Conservation (phyloP, 1,140 invertebrate genomes). For the Tigriopus japonicus region DNA sequence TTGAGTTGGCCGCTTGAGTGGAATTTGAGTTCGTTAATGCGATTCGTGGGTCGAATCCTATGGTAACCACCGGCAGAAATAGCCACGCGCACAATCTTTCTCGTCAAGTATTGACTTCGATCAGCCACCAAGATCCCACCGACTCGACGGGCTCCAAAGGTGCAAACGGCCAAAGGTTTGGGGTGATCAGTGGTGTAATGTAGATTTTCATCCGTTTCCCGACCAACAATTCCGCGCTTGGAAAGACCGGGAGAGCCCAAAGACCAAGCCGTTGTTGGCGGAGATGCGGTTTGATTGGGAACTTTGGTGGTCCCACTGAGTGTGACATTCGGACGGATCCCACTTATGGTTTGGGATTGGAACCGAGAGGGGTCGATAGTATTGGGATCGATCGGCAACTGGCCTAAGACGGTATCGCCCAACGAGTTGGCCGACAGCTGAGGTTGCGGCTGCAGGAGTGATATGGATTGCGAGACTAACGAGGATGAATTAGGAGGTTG, state of each 20-base stretch:
- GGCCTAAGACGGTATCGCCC: neutral
- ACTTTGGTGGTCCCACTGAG: neutral
- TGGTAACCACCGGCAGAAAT: neutral
- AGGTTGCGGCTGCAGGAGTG: neutral
- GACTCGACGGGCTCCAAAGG: conserved; percentile 2
- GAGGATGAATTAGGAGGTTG: neutral
- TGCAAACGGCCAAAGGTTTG: conserved; percentile 10
- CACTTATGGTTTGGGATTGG: no score
- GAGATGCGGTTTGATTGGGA: neutral
- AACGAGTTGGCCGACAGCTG: neutral
- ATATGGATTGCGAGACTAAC: neutral
- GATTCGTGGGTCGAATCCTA: neutral
- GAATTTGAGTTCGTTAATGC: neutral
- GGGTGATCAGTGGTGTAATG: conserved; percentile 13
- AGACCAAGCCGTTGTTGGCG: no score
- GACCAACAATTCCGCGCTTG: no score
- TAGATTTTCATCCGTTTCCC: neutral
- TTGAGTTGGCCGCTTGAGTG: neutral
- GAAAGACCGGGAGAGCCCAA: no score
- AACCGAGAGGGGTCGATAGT: no score
- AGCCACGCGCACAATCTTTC: conserved; percentile 8
- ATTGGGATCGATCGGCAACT: neutral
- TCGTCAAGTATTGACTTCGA: conserved; percentile 1
- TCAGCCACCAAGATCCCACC: neutral
- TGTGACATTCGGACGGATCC: neutral